Conservation (phyloP, 2,888 invertebrate species). For the Rhyacophila evoluta region DNA sequence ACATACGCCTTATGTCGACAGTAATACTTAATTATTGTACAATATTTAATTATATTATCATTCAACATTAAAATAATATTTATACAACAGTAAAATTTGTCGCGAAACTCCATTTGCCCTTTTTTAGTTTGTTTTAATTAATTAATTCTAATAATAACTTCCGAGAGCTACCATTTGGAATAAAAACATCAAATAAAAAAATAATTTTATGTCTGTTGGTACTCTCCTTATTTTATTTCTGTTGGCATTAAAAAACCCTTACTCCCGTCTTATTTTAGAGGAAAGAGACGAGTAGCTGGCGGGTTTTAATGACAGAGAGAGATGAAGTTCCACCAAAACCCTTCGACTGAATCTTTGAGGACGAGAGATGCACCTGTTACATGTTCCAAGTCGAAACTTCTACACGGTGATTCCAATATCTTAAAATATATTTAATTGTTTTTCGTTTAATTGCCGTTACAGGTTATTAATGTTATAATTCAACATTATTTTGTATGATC, state of each 20-base stretch:
- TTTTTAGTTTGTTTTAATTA: too few relatives aligned
- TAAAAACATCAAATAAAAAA: slow-evolving; percentile 37
- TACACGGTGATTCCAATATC: slow-evolving; percentile 49
- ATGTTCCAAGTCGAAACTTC: slow-evolving; percentile 33
- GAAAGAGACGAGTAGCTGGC: slow-evolving; percentile 32
- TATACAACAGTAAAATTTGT: too few relatives aligned
- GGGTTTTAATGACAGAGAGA: neutral
- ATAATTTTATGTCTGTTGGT: slow-evolving; percentile 44
- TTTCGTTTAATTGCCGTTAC: too few relatives aligned
- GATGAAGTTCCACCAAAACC: slow-evolving; percentile 27
- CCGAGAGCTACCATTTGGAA: slow-evolving; percentile 39
- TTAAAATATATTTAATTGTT: too few relatives aligned
- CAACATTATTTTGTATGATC: too few relatives aligned
- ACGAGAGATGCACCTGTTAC: slow-evolving; percentile 51
- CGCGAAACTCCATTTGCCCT: too few relatives aligned
- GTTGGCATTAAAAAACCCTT: slow-evolving; percentile 39
- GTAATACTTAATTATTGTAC: too few relatives aligned
- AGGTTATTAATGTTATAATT: too few relatives aligned
- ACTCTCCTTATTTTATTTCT: slow-evolving; percentile 39
- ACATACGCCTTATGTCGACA: too few relatives aligned
- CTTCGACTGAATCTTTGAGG: slow-evolving; percentile 38
- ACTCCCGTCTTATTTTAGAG: slow-evolving; percentile 41
- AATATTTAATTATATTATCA: too few relatives aligned
- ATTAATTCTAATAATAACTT: neutral
- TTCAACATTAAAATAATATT: too few relatives aligned